Conservation (phyloP, 2,113 vertebrate species). For the Mesembrinibis cayennensis region DNA sequence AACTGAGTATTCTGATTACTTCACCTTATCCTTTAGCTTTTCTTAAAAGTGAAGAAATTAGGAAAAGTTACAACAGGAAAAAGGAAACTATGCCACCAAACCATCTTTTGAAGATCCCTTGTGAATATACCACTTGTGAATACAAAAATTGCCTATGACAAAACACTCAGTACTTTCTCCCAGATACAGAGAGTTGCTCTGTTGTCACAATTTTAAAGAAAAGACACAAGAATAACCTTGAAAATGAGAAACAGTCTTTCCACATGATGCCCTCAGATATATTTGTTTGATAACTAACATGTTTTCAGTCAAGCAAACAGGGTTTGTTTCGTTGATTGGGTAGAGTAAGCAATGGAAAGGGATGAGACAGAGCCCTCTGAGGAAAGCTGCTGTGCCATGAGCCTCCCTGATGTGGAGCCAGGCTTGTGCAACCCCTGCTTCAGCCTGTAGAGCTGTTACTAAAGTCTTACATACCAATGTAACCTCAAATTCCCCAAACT, state of each 20-base stretch:
- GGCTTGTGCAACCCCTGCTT: not conserved
- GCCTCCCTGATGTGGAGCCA: not conserved
- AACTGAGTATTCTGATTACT: fast-evolving
- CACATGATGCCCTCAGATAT: not conserved
- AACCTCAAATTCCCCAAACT: not conserved
- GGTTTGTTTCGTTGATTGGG: fast-evolving
- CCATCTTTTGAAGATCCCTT: not conserved
- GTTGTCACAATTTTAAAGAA: not conserved
- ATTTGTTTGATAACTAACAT: not conserved
- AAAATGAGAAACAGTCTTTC: not conserved
- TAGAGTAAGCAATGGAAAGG: not conserved
- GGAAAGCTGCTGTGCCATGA: not conserved
- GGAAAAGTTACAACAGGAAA: not conserved
- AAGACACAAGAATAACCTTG: not conserved
- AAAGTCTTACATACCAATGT: not conserved
- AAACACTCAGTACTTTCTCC: not conserved
- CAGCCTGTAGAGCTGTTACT: not conserved
- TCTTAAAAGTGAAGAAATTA: not conserved
- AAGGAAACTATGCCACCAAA: not conserved
- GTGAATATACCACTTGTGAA: not conserved
- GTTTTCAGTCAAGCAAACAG: not conserved
- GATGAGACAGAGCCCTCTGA: not conserved
- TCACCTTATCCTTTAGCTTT: not conserved
- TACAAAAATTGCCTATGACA: not conserved
- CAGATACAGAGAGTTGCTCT: not conserved